Conservation (phyloP, 2,888 invertebrate genomes). For the Sympetrum striolatum region DNA sequence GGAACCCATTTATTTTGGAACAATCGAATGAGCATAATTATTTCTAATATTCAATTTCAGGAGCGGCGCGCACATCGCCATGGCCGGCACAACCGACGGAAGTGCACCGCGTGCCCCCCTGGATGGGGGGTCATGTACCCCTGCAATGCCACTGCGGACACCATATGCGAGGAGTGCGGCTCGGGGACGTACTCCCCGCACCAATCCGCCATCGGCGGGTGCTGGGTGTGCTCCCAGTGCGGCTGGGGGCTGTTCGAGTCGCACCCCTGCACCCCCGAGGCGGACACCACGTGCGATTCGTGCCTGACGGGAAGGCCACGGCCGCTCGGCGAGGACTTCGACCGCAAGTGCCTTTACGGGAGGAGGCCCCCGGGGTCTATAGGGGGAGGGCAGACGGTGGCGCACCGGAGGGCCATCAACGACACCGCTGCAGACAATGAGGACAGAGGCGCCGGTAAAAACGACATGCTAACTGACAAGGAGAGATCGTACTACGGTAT, state of each 20-base stretch:
- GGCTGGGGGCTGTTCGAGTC: constrained; percentile 60
- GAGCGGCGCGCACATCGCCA: not conserved
- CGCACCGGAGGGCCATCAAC: constrained; percentile 41
- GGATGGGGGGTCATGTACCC: constrained; percentile 58
- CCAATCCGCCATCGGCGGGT: constrained; percentile 57
- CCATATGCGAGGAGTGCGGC: constrained; percentile 57
- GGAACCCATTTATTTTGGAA: no score
- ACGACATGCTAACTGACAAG: no score
- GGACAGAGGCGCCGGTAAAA: no score
- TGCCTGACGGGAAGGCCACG: constrained; percentile 56
- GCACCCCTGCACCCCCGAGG: constrained; percentile 56
- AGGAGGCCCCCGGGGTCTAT: constrained; percentile 54
- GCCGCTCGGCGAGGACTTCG: constrained; percentile 54
- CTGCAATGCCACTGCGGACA: constrained; percentile 53
- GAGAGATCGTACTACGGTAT: no score
- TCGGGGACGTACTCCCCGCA: constrained; percentile 59
- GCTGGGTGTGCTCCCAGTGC: constrained; percentile 60
- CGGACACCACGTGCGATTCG: constrained; percentile 60
- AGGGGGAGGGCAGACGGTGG: constrained; percentile 56
- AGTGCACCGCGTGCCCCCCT: constrained; percentile 59
- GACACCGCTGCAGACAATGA: constrained; percentile 19
- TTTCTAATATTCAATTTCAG: no score
- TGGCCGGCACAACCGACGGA: constrained; percentile 48
- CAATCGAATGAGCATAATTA: no score
- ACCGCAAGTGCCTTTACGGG: constrained; percentile 49